Conservation (phyloP, 2,113 vertebrate genomes). For the Callaeas wilsoni region DNA sequence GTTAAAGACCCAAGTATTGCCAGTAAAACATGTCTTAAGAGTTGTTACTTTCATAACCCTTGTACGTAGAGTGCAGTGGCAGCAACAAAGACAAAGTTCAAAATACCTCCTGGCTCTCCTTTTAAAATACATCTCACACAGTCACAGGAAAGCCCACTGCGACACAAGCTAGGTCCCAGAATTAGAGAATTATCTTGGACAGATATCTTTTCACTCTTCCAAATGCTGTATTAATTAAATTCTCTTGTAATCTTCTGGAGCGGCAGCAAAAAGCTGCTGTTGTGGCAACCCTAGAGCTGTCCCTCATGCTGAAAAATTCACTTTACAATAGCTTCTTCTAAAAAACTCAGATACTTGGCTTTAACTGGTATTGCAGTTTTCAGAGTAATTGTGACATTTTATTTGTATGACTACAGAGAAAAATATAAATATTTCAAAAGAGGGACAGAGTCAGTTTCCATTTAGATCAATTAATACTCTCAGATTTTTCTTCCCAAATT, state of each 20-base stretch:
- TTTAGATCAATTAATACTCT: not conserved
- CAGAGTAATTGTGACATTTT: not conserved
- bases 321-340: not conserved
- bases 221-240: conserved; percentile 5
- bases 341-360: not conserved
- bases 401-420: not conserved
- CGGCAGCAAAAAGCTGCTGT: not conserved
- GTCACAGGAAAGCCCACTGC: not conserved
- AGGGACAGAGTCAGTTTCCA: not conserved
- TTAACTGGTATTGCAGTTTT: not conserved
- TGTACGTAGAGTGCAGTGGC: not conserved
- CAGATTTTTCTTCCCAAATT: not conserved
- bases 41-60: not conserved
- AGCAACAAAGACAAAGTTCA: not conserved
- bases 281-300: not conserved
- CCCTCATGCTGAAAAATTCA: not conserved
- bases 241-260: not conserved
- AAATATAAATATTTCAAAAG: not conserved
- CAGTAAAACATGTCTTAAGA: not conserved
- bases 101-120: not conserved
- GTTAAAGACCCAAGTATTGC: not conserved
- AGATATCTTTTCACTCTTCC: conserved; percentile 9
- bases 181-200: not conserved
- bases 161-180: not conserved
- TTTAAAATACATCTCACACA: not conserved